These are phyloP conservation scores for Neodiprion virginianus DNA, from an alignment of 1,140 invertebrate species.

Conservation along the genomic window DNA sequence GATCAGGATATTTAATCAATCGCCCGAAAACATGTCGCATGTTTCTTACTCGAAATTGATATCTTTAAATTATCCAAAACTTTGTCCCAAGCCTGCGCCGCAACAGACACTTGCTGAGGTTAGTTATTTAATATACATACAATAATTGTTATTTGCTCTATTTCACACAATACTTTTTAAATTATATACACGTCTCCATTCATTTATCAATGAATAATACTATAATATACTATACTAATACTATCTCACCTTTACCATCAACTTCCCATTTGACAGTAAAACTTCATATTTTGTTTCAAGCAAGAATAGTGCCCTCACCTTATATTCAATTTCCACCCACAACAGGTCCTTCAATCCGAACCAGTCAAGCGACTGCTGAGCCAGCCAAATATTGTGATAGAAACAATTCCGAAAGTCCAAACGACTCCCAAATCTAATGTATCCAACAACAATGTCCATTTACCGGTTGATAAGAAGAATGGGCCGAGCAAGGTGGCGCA, in stretches of 20 bases:
- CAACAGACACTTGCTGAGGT: conserved; percentile 31
- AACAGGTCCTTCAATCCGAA: conserved; percentile 48
- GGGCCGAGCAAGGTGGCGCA: conserved; percentile 23
- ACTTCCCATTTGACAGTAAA: not conserved
- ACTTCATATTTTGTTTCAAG: not conserved
- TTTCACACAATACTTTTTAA: not conserved
- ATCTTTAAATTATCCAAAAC: conserved; percentile 25
- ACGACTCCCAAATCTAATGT: conserved; percentile 15
- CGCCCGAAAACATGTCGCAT: conserved; percentile 37
- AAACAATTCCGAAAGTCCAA: conserved; percentile 30
- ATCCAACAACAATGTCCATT: conserved; percentile 25
- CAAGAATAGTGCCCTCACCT: not conserved
- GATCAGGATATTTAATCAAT: not conserved
- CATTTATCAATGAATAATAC: not conserved
- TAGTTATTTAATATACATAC: conserved; percentile 23
- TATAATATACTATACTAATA: conserved; percentile 12
- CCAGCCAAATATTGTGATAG: conserved; percentile 55
- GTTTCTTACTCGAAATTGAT: conserved; percentile 36
- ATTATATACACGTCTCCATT: not conserved
- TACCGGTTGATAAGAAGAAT: conserved; percentile 25
- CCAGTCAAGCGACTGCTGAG: conserved; percentile 49
- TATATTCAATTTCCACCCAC: not conserved
- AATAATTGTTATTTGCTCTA: not conserved
- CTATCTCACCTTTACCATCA: too few relatives aligned
- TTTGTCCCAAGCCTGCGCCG: conserved; percentile 7